phyloP scores from a whole-genome alignment of 92 coral and sea anemone genomes.

The Zoanthus solanderi region DNA sequence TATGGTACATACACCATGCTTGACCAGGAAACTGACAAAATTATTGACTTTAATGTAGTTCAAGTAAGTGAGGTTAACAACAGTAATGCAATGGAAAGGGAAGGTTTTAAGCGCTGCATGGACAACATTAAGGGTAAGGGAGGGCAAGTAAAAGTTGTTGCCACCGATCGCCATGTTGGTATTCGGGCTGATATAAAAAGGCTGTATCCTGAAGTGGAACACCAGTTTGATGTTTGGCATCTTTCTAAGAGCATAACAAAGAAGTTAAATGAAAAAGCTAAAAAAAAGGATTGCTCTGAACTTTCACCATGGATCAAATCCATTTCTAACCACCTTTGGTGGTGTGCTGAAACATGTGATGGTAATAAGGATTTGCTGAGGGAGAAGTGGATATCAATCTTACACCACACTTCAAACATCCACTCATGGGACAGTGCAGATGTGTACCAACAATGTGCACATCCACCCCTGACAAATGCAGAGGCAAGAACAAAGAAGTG shows the following conservation, averaged over 20 bases:
- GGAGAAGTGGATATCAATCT: neutral
- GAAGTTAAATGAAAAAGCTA: neutral
- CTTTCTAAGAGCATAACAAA: neutral
- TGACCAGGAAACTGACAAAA: slow-evolving; percentile 48
- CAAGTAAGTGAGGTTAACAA: slow-evolving; percentile 69
- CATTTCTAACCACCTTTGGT: slow-evolving; percentile 10
- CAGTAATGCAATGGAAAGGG: slow-evolving; percentile 66
- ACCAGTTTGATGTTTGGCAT: slow-evolving; percentile 17
- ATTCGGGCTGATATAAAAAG: neutral
- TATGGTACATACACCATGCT: neutral
- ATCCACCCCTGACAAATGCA: neutral
- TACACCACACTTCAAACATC: slow-evolving; percentile 12
- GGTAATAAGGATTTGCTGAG: neutral
- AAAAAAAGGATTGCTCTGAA: slow-evolving; percentile 21
- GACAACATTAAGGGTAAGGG: neutral
- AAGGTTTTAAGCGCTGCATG: slow-evolving; percentile 55
- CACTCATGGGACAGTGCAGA: slow-evolving; percentile 13
- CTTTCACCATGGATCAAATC: slow-evolving; percentile 1
- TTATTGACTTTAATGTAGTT: slow-evolving; percentile 53
- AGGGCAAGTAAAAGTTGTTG: neutral
- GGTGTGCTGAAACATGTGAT: slow-evolving; percentile 17
- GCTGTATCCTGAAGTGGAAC: neutral
- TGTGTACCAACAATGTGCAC: neutral
- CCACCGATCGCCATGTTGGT: slow-evolving; percentile 36
- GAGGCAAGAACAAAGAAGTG: slow-evolving; percentile 32